These are phyloP conservation scores for Saccostrea echinata DNA, from an alignment of 1,140 invertebrate species.

Conservation along the genomic window DNA sequence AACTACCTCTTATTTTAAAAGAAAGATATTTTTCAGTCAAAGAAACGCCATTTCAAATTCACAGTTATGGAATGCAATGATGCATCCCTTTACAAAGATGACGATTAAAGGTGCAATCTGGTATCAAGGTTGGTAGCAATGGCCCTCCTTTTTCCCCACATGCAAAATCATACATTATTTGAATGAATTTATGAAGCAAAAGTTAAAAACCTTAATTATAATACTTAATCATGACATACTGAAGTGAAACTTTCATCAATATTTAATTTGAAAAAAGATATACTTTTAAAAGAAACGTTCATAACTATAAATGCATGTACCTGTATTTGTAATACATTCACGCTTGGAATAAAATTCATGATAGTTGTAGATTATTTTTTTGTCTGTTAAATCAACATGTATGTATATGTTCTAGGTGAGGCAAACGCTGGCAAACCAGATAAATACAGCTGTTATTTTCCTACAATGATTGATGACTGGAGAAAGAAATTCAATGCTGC, in stretches of 20 bases:
- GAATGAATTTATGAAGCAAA: too few species aligned
- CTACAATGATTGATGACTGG: constrained; percentile 70
- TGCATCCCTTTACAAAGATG: constrained; percentile 67
- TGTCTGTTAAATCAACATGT: not conserved
- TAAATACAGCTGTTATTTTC: constrained; percentile 69
- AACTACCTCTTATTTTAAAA: not conserved
- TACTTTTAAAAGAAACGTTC: too few species aligned
- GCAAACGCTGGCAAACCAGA: constrained; percentile 37
- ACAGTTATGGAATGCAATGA: constrained; percentile 72
- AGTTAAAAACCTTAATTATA: too few species aligned
- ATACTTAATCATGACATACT: too few species aligned
- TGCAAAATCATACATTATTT: too few species aligned
- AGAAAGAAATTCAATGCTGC: constrained; percentile 62
- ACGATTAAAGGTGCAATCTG: constrained; percentile 70
- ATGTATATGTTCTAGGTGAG: not conserved
- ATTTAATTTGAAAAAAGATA: too few species aligned
- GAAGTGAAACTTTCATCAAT: too few species aligned
- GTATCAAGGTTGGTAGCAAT: constrained; percentile 69
- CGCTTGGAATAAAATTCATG: too few species aligned
- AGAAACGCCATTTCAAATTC: constrained; percentile 24
- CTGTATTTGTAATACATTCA: too few species aligned
- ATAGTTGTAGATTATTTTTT: not conserved
- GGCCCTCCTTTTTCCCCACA: too few species aligned
- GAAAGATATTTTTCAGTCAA: not conserved
- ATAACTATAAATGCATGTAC: too few species aligned